Evolutionary conservation across 2,113 vertebrate species (phyloP).

Genomic region (Malurus melanocephalus): DNA sequence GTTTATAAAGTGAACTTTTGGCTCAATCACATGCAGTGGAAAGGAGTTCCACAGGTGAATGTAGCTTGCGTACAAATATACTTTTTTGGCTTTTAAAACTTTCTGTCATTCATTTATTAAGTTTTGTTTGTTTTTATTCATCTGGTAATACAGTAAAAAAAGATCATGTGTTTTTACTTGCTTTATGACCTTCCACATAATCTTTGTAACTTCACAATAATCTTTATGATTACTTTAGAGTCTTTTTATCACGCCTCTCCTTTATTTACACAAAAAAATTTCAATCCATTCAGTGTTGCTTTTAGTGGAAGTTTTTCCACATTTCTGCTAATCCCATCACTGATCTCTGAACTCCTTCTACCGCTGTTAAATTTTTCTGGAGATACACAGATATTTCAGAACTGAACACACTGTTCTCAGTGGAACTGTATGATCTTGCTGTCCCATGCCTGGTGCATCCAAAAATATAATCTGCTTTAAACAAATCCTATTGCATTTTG

Average conservation of each 20-base stretch:
- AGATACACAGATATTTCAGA: neutral
- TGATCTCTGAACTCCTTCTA: neutral
- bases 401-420: neutral
- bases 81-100: neutral
- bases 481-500: neutral
- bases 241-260: neutral
- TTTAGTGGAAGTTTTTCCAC: constrained; percentile 10
- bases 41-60: neutral
- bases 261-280: neutral
- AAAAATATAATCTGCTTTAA: constrained; percentile 33
- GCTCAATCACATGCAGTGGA: neutral
- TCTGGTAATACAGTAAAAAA: neutral
- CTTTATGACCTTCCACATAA: neutral
- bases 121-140: neutral
- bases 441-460: neutral
- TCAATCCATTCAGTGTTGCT: neutral
- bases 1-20: neutral
- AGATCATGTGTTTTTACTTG: neutral
- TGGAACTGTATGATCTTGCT: neutral
- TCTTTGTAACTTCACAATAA: neutral
- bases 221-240: neutral
- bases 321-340: constrained; percentile 15
- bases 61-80: neutral
- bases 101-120: neutral
- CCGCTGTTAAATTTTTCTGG: neutral